Base-by-base conservation (phyloP, 2,113 vertebrate genomes). In the Mohoua ochrocephala region DNA sequence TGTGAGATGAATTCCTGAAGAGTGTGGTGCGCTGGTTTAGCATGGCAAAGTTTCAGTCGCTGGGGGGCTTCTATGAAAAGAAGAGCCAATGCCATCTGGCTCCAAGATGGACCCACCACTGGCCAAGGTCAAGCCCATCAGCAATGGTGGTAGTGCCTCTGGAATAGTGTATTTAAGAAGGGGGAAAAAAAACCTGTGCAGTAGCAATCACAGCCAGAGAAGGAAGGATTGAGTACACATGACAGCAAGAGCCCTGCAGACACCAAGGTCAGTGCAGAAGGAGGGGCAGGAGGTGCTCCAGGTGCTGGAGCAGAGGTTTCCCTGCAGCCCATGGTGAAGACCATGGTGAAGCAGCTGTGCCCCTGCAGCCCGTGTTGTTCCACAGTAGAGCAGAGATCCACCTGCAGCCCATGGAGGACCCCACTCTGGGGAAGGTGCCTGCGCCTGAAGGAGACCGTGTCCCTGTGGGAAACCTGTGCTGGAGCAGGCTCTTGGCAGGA, bases 71-170 rank as follows among this genome's bases (percentile, higher is more conserved):
- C 44, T 65, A 37, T 52, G 19, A 71, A 70, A 64, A 64, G 33
- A 56, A 30, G 20, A 52, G 53, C 13, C 64, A 50, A 4, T 50
- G 42, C 56, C 42, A 78, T 22, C 8, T 15, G 3, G 19, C 35
- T 64, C 33, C 44, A 44, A 64, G 37, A 52, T 14, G 14, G 16
- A 78, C 37, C 20, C 10, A 8, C 16, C 5, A 24, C 13, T 44
- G 27, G 23, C 33, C 64, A 44, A 28, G 16, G 50, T 28, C 23
- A 64, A 84, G 6, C 23, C 33, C 28, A 56, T n/a, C 50, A 50
- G 49, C 0, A 0, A 12, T 13, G 57, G 20, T n/a, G 33, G 28
- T 16, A 45, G 9, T 20, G n/a, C 28, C 28, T 52, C 57, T 39
- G 23, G 16, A 49, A 64, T 10, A 37, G 37, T 5, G 8, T 16